These are phyloP conservation scores for Poecilobothrus nobilitatus DNA, from an alignment of 2,888 invertebrate species.

Conservation along the genomic window DNA sequence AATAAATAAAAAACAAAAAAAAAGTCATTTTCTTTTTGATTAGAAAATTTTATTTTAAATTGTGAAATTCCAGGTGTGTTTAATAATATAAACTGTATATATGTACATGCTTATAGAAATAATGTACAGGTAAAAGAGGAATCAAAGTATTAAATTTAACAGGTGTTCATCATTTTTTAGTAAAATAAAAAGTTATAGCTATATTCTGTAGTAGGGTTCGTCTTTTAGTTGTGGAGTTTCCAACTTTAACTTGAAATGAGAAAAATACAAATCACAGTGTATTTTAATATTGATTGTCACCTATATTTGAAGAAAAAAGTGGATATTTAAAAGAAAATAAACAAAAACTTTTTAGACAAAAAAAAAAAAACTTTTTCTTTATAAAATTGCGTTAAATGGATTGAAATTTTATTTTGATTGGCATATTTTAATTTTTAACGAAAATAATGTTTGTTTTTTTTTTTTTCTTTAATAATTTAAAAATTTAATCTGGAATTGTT, in stretches of 20 bases:
- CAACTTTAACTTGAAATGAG: neutral
- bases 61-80: neutral
- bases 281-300: no score
- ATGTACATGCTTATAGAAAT: neutral
- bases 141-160: neutral
- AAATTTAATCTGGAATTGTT: no score
- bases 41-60: no score
- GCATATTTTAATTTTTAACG: neutral
- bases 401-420: constrained; percentile 1
- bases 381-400: neutral
- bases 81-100: neutral
- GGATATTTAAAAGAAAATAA: neutral
- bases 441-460: no score
- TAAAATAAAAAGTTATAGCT: neutral
- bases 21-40: neutral
- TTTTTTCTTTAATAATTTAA: no score
- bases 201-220: no score
- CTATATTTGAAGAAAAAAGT: no score
- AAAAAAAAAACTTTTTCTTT: no score
- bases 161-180: neutral
- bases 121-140: neutral
- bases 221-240: no score
- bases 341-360: neutral
- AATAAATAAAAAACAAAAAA: neutral
- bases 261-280: neutral